A percentile compares a stretch with the other conserved stretches of the same genome.
phyloP scores from a whole-genome alignment of 2,888 invertebrate species.

The Drosophila neoperkinsi region DNA sequence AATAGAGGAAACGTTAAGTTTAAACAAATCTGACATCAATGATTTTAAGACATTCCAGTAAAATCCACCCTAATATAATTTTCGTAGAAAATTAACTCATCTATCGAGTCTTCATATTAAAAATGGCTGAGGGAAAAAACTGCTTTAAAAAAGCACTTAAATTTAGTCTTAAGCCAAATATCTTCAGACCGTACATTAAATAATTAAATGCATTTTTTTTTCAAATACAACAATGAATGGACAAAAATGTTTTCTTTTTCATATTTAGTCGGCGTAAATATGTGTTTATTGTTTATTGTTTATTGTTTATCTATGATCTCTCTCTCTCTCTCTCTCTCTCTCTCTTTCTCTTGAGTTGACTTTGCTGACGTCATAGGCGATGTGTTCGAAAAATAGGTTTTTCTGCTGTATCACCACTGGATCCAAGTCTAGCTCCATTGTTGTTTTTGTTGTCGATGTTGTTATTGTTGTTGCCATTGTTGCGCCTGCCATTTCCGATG shows the following conservation, averaged over 20 bases:
- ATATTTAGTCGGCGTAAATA: conserved; percentile 25
- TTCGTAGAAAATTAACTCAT: not conserved
- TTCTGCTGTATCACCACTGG: conserved; percentile 43
- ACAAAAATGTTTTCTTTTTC: conserved; percentile 14
- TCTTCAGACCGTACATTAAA: not conserved
- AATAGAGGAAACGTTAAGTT: not conserved
- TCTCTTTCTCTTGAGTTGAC: conserved; percentile 2
- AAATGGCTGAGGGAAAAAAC: not conserved
- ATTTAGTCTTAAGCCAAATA: not conserved
- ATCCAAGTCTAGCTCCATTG: conserved; percentile 1
- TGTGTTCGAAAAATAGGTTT: conserved; percentile 41
- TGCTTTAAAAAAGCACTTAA: not conserved
- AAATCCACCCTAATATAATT: not conserved
- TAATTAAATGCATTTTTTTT: not conserved
- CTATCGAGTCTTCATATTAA: not conserved
- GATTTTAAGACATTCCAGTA: not conserved
- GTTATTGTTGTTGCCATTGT: conserved; percentile 14
- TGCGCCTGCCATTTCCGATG: conserved; percentile 43
- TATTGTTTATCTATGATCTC: conserved; percentile 32
- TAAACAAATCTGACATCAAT: not conserved
- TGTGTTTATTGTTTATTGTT: conserved; percentile 39
- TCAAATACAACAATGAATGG: not conserved
- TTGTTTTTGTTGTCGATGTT: conserved; percentile 25
- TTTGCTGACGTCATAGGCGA: conserved; percentile 44
- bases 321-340: conserved; percentile 6